A percentile compares a stretch with the other conserved stretches of the same genome.
Conservation (phyloP, 92 coral and sea anemone genomes). For the Zoanthus sansibaricus region DNA sequence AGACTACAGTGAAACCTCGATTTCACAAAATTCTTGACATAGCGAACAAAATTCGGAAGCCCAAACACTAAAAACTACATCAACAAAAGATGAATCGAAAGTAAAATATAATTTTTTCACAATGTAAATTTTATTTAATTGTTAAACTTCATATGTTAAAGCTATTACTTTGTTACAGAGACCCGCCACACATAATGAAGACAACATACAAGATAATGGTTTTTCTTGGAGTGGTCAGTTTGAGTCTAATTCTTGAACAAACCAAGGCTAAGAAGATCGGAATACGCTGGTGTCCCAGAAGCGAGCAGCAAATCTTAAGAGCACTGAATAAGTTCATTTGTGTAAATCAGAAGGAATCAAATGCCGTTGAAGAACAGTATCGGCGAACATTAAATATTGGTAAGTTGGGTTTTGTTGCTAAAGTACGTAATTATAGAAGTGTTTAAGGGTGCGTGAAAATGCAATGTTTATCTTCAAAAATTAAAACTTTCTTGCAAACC, state of each 20-base stretch:
- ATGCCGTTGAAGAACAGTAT: slow-evolving; percentile 6
- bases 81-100: too few relatives aligned
- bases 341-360: not conserved
- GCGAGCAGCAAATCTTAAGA: not conserved
- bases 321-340: not conserved
- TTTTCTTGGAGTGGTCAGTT: not conserved
- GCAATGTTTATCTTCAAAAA: too few relatives aligned
- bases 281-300: slow-evolving; percentile 20
- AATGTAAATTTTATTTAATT: too few relatives aligned
- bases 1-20: too few relatives aligned
- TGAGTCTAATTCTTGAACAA: not conserved
- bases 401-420: not conserved
- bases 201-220: not conserved
- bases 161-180: not conserved
- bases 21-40: too few relatives aligned
- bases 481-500: too few relatives aligned
- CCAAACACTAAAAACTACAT: too few relatives aligned
- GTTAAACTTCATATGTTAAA: too few relatives aligned
- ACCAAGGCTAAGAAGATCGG: slow-evolving; percentile 4
- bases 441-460: not conserved
- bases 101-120: too few relatives aligned
- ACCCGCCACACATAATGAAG: slow-evolving; percentile 7
- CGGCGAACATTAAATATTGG: slow-evolving; percentile 15
- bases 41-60: too few relatives aligned
- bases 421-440: not conserved